Conservation (phyloP, 2,888 invertebrate genomes). For the Lasioglossum pauxillum region DNA sequence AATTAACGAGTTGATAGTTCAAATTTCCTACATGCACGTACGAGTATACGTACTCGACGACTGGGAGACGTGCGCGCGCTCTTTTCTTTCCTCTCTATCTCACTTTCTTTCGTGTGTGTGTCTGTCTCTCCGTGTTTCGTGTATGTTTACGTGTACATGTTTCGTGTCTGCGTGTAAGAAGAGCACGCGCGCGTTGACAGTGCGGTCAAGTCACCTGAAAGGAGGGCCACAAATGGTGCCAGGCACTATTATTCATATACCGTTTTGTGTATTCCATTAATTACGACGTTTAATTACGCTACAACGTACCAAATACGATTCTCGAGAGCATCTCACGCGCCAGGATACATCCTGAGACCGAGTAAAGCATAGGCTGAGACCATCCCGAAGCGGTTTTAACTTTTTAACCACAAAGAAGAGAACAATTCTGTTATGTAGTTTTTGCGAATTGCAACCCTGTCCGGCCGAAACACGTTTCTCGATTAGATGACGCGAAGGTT, state of each 20-base stretch:
- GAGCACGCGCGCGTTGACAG: conserved; percentile 46
- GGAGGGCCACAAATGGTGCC: conserved; percentile 84
- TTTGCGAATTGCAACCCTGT: conserved; percentile 65
- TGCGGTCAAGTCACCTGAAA: conserved; percentile 74
- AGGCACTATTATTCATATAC: conserved; percentile 84
- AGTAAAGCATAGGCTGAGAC: conserved; percentile 78
- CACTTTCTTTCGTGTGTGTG: not conserved
- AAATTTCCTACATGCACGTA: not conserved
- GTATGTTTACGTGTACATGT: not conserved
- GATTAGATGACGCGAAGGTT: not conserved
- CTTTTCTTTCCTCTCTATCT: not conserved
- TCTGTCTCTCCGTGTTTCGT: not conserved
- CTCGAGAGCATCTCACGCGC: conserved; percentile 76
- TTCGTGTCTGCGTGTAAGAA: not conserved
- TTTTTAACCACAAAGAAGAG: conserved; percentile 58
- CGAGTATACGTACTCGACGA: not conserved
- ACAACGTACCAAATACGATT: conserved; percentile 72
- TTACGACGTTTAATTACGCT: conserved; percentile 68
- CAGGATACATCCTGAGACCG: conserved; percentile 77
- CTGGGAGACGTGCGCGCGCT: not conserved
- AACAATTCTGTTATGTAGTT: conserved; percentile 1
- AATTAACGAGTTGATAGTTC: not conserved
- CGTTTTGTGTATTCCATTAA: conserved; percentile 80
- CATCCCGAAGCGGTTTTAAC: conserved; percentile 58
- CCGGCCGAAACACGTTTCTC: conserved; percentile 27